Evolutionary conservation across 2,888 invertebrate genomes (phyloP), one percentile per base, ranked within the genome.

Genomic region (Tribolium freemani): DNA sequence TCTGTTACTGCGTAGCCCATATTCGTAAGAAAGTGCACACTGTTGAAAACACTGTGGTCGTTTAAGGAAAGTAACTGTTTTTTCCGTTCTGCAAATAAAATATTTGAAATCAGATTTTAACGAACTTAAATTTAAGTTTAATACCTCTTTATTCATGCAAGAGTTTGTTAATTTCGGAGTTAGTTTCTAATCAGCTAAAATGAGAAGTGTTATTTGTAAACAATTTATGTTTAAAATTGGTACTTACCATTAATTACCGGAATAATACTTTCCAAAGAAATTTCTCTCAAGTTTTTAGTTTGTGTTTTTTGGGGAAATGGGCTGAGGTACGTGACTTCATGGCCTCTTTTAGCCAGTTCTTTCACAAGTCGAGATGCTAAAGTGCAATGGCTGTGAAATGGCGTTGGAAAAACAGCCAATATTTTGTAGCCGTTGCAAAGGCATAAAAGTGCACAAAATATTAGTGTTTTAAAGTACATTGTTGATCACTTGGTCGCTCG

Each of bases 321-420:
- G 9, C 48, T 48, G n/a, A 61, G 46, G 8, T 84, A 79, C 3
- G 84, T 84, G 8, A 89, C 85, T 61, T 87, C 84, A 78, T 89
- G 88, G 2, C 88, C 89, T 48, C 86, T 79, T 8, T 68, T 72
- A 0, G 82, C 83, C 45, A 85, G 74, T 68, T 80, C 83, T 44
- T 81, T 79, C 9, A 82, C 60, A n/a, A 85, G 71, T 9, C 75
- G 73, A 54, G 79, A 75, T 6, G 81, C 82, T 48, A 84, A 71
- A 6, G 76, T 76, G 11, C 77, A 53, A 31, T 74, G 74, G 46
- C 74, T 74, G 6, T 44, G 57, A 5, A 53, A 57, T 8, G 58
- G 46, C 30, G 58, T 63, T 5, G 71, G 71, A 57, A 71, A 67
- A 5, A 74, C 64, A 1, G 63, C 60, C 8, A 74, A 44, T 61